These are phyloP conservation scores for Pseudolaguvia tuberculata DNA, from an alignment of 2,113 vertebrate species.

Conservation along the genomic window DNA sequence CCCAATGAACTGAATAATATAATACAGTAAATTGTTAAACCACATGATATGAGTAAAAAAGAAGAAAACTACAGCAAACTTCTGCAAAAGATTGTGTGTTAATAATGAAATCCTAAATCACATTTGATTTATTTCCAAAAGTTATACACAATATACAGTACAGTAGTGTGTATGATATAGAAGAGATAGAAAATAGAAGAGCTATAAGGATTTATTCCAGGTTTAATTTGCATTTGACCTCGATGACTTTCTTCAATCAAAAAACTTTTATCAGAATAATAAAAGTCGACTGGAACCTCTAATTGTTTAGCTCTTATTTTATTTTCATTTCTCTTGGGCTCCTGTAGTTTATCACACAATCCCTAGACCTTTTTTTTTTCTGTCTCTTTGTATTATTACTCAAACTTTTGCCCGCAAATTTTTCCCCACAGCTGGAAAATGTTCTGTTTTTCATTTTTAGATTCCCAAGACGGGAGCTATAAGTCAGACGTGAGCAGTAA, in stretches of 20 bases:
- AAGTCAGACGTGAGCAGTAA: constrained; percentile 88
- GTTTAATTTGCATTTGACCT: constrained; percentile 19
- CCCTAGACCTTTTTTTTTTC: constrained; percentile 10
- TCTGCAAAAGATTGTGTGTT: not conserved
- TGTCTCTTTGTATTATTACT: constrained; percentile 22
- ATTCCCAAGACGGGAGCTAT: constrained; percentile 88
- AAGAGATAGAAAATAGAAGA: constrained; percentile 28
- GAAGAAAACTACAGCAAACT: not conserved
- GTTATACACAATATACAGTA: not conserved
- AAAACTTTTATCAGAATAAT: constrained; percentile 40
- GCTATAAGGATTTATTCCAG: constrained; percentile 44
- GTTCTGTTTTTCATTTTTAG: constrained; percentile 69
- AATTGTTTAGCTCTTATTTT: constrained; percentile 51
- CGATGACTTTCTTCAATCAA: constrained; percentile 24
- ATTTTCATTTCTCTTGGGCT: constrained; percentile 48
- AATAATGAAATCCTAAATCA: not conserved
- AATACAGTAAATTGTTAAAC: not conserved
- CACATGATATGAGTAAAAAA: not conserved
- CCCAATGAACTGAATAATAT: not conserved
- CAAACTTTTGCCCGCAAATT: constrained; percentile 16
- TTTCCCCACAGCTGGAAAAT: constrained; percentile 60
- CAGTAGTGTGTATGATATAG: constrained; percentile 1
- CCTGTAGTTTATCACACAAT: constrained; percentile 54
- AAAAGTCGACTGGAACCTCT: constrained; percentile 51
- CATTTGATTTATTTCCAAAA: not conserved